Evolutionary conservation across 2,113 vertebrate genomes (phyloP).

Genomic region (Macrotis lagotis): DNA sequence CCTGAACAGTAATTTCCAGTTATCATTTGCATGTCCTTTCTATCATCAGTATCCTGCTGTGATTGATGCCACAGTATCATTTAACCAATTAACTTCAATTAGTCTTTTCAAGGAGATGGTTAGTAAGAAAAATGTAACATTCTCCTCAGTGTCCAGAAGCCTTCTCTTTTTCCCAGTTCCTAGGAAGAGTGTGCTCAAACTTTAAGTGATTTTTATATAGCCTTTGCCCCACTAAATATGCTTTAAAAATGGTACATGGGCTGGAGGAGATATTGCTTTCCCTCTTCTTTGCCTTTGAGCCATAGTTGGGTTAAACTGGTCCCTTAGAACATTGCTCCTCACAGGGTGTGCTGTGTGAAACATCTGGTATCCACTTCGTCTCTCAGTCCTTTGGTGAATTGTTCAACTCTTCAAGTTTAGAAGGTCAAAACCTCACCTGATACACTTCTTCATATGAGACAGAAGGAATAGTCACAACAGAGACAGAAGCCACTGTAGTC

Average conservation of each 20-base stretch:
- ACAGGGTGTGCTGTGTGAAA: background rate
- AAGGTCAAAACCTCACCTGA: background rate
- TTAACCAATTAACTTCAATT: background rate
- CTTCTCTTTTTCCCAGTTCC: background rate
- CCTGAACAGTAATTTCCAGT: background rate
- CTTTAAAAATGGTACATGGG: background rate
- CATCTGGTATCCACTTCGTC: background rate
- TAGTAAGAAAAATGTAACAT: background rate
- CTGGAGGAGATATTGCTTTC: background rate
- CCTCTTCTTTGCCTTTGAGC: background rate
- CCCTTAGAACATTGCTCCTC: background rate
- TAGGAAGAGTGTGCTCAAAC: background rate
- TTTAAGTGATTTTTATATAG: background rate
- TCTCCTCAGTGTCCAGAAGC: background rate
- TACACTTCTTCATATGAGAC: background rate
- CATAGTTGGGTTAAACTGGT: background rate
- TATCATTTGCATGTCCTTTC: background rate
- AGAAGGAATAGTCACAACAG: background rate
- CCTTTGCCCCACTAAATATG: background rate
- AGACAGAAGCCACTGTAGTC: background rate
- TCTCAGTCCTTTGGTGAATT: background rate
- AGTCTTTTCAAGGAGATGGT: background rate
- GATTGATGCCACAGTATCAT: background rate
- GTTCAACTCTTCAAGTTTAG: background rate
- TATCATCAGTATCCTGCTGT: background rate